Conservation (phyloP, 2,113 vertebrate species). For the Myrmecophaga tridactyla region DNA sequence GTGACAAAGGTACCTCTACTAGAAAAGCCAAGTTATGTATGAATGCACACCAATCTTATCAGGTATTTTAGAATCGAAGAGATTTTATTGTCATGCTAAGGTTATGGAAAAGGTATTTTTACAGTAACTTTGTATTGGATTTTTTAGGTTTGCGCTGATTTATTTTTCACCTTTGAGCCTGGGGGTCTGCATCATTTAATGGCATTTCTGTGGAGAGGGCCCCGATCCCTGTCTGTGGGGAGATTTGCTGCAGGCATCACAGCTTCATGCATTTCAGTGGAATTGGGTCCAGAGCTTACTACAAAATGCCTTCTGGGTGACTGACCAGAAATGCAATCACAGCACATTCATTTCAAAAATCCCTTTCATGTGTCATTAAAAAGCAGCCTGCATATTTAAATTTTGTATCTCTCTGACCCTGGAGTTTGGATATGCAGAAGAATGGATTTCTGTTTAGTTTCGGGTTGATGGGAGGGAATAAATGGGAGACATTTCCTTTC, state of each 20-base stretch:
- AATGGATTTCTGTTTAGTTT: conserved; percentile 51
- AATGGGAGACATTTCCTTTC: conserved; percentile 19
- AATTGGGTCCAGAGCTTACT: conserved; percentile 60
- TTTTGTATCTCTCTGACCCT: conserved; percentile 57
- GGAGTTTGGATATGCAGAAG: conserved; percentile 58
- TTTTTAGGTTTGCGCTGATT: conserved; percentile 43
- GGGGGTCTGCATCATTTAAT: background rate
- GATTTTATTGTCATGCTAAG: conserved; percentile 14
- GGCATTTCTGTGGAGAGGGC: background rate
- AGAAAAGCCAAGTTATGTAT: conserved; percentile 40
- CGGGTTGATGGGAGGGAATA: background rate
- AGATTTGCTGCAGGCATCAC: conserved; percentile 49
- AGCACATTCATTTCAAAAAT: conserved; percentile 66
- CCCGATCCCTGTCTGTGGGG: background rate
- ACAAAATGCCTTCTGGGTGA: conserved; percentile 68
- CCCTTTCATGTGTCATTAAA: conserved; percentile 69
- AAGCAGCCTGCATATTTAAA: conserved; percentile 24
- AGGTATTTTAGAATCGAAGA: conserved; percentile 53
- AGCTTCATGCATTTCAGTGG: conserved; percentile 50
- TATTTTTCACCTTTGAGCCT: conserved; percentile 40
- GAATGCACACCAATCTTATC: conserved; percentile 29
- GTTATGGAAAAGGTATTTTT: conserved; percentile 14
- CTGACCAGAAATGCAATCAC: conserved; percentile 74
- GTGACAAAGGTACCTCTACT: background rate
- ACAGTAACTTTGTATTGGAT: conserved; percentile 38